These are phyloP conservation scores for Thomomys bottae DNA, from an alignment of 2,113 vertebrate species.

Conservation along the genomic window DNA sequence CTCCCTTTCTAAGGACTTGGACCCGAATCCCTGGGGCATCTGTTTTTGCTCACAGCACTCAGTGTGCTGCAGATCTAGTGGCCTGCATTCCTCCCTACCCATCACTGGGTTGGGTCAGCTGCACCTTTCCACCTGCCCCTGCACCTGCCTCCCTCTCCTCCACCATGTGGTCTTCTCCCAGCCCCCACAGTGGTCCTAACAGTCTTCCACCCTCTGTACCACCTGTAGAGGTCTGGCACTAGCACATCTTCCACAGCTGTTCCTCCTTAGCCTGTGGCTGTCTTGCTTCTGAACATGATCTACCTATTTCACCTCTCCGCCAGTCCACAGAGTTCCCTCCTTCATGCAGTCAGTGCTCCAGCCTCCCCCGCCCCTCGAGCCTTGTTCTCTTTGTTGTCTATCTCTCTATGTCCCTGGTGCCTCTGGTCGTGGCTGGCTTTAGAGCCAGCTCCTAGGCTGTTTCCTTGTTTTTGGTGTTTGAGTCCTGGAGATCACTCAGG, in stretches of 20 bases:
- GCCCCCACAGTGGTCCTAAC: neutral
- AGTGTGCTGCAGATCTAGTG: neutral
- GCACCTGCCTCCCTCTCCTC: no score
- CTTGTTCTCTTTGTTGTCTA: neutral
- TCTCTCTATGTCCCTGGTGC: no score
- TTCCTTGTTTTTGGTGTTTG: neutral
- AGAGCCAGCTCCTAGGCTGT: neutral
- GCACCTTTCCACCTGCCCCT: neutral
- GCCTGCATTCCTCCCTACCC: no score
- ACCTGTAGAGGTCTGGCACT: neutral
- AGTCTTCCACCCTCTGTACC: neutral
- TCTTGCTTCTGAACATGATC: neutral
- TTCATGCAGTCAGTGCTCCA: neutral
- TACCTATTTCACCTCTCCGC: neutral
- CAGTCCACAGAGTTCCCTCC: rapidly evolving
- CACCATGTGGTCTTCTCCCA: neutral
- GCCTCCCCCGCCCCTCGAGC: neutral
- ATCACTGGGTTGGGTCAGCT: neutral
- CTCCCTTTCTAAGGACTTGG: neutral
- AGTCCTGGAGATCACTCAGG: neutral
- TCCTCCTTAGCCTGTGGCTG: no score
- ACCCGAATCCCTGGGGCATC: neutral
- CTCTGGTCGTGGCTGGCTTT: neutral
- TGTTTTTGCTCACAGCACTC: no score
- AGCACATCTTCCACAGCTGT: neutral